Conservation (phyloP, 2,888 invertebrate genomes). For the Strigamia maritima region DNA sequence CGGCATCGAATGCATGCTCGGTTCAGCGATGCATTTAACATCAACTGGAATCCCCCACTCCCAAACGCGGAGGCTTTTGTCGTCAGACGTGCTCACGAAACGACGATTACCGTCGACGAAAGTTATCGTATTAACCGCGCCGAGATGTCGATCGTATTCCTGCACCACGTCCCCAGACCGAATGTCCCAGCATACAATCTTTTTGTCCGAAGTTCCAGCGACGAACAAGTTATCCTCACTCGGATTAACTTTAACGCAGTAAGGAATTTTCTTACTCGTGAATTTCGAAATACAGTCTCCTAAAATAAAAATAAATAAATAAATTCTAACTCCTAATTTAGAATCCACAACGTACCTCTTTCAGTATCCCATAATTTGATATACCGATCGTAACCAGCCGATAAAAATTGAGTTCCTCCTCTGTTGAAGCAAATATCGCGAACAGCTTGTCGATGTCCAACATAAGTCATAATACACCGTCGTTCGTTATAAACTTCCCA, state of each 20-base stretch:
- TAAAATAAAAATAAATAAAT: constrained; percentile 43
- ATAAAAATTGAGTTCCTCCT: constrained; percentile 84
- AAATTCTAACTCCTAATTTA: not conserved
- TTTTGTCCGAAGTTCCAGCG: constrained; percentile 97
- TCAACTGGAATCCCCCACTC: constrained; percentile 98
- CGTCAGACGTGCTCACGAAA: constrained; percentile 98
- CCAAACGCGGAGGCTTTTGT: constrained; percentile 98
- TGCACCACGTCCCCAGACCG: constrained; percentile 92
- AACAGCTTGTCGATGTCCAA: constrained; percentile 95
- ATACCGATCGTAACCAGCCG: constrained; percentile 91
- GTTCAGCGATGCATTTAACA: constrained; percentile 99
- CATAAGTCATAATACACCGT: constrained; percentile 87
- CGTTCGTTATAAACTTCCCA: constrained; percentile 98
- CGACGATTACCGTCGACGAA: constrained; percentile 97
- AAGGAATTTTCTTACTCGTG: constrained; percentile 94
- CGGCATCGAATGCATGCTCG: constrained; percentile 98
- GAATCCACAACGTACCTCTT: constrained; percentile 68
- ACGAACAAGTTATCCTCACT: constrained; percentile 96
- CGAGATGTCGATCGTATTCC: constrained; percentile 97
- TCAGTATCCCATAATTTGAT: constrained; percentile 99
- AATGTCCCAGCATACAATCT: constrained; percentile 98
- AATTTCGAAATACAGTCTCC: constrained; percentile 64
- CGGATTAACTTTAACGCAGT: constrained; percentile 97
- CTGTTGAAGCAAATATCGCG: constrained; percentile 95
- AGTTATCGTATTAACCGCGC: constrained; percentile 97